Base-by-base conservation (phyloP, 2,797 vertebrate genomes). In the Falco biarmicus region DNA sequence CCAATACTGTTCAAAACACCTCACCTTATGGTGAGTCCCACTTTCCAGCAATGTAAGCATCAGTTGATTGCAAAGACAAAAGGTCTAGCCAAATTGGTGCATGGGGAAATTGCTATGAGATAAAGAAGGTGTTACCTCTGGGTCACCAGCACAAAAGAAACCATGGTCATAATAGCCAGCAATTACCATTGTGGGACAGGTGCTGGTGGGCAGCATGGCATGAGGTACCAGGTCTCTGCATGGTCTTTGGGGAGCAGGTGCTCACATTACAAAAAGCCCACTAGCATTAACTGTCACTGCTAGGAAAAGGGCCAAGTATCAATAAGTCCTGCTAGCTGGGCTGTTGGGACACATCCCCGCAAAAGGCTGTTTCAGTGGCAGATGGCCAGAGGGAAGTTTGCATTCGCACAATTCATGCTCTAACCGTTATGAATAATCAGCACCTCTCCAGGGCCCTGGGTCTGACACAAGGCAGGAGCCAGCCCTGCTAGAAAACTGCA, bases 341-440 rank as follows among this genome's bases (percentile, higher is more conserved):
- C 80, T 73, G 12, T 47, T 59, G 41, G 66, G 83, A 60, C 1
- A 2, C 24, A 32, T 71, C 51, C 54, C 74, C 60, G 50, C 0
- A 0, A 64, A 95, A 87, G 43, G 64, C 51, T 43, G 39, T 90
- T 83, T 70, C 91, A 45, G 77, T 57, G 64, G 77, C 94, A 97
- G 96, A 91, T 96, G 96, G 91, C 77, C 64, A 81, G 85, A 90
- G 59, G 51, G 43, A 93, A 70, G 76, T 81, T 26, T 81, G 82
- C 75, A 65, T 88, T 68, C 11, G 65, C 61, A 54, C 85, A 81
- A 90, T 50, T 87, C 26, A 59, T 19, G 43, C 63, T 93, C 12
- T 87, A 86, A 84, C 84, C 1, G 8, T 69, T 84, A 63, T 0
- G 1, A 91, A 94, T 90, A 84, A 91, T 86, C 74, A 70, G 65